Percentiles rank a stretch among this genome's conserved stretches.
phyloP scores from a whole-genome alignment of 2,113 vertebrate species.

The Crotalus horridus region DNA sequence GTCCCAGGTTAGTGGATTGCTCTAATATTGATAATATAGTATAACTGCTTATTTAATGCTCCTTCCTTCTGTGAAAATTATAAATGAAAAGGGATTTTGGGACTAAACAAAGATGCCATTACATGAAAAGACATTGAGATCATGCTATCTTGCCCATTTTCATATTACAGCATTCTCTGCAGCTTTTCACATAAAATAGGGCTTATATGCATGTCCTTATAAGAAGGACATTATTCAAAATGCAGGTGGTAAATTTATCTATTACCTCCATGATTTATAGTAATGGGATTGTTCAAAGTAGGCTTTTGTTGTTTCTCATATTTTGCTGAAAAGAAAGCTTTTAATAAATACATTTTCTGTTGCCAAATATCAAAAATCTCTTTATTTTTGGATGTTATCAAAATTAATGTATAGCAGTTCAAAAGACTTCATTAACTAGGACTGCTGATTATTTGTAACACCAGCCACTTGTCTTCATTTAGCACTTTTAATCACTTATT shows the following conservation, averaged over 20 bases:
- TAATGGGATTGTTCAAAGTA: slow-evolving; percentile 61
- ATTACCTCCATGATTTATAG: slow-evolving; percentile 53
- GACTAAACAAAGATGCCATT: neutral
- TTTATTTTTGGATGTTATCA: slow-evolving; percentile 48
- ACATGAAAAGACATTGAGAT: neutral
- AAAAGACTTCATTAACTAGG: slow-evolving; percentile 68
- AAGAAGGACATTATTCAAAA: slow-evolving; percentile 44
- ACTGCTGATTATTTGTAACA: slow-evolving; percentile 58
- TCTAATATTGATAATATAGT: neutral
- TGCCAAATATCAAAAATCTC: slow-evolving; percentile 51
- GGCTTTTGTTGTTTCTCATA: slow-evolving; percentile 54
- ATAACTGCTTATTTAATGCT: neutral
- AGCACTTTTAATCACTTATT: slow-evolving; percentile 57
- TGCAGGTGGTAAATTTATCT: slow-evolving; percentile 60
- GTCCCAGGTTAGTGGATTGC: neutral
- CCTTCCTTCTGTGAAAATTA: neutral
- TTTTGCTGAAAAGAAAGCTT: slow-evolving; percentile 60
- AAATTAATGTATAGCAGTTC: slow-evolving; percentile 49
- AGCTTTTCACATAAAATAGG: neutral
- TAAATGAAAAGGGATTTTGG: neutral
- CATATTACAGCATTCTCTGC: neutral
- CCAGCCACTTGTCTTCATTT: slow-evolving; percentile 44
- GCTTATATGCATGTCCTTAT: neutral
- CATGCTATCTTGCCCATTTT: neutral
- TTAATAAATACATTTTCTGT: slow-evolving; percentile 68